phyloP scores from a whole-genome alignment of 2,113 vertebrate species.

The Formicarius rufipectus region DNA sequence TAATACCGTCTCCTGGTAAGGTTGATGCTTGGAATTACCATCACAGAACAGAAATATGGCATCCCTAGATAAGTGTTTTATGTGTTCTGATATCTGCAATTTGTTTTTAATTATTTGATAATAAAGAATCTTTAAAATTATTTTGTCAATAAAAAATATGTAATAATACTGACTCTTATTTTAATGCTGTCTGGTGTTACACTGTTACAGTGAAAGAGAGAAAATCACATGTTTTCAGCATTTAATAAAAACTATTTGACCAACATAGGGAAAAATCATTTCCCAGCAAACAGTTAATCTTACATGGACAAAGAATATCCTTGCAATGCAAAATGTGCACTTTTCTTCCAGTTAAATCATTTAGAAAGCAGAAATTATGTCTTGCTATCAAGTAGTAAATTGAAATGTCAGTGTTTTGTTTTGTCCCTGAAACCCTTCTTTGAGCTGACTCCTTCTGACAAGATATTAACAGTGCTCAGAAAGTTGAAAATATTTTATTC shows the following conservation, averaged over 20 bases:
- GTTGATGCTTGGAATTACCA: neutral
- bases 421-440: slow-evolving; percentile 20
- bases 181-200: neutral
- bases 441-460: slow-evolving; percentile 26
- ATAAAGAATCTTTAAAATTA: neutral
- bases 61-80: neutral
- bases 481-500: slow-evolving; percentile 21
- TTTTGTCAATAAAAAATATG: neutral
- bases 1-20: neutral
- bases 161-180: neutral
- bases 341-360: slow-evolving; percentile 21
- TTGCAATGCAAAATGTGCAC: neutral
- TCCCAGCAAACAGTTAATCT: neutral
- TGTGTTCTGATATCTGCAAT: neutral
- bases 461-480: slow-evolving; percentile 16
- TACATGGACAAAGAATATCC: neutral
- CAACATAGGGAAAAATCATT: neutral
- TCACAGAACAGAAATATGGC: neutral
- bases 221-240: neutral
- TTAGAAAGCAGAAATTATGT: slow-evolving; percentile 37
- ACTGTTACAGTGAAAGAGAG: neutral
- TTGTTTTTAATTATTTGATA: neutral
- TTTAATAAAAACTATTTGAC: neutral
- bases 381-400: slow-evolving; percentile 15
- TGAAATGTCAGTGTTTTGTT: slow-evolving; percentile 28